Conservation (phyloP, 2,888 invertebrate species). For the Dasysyrphus tricinctus region DNA sequence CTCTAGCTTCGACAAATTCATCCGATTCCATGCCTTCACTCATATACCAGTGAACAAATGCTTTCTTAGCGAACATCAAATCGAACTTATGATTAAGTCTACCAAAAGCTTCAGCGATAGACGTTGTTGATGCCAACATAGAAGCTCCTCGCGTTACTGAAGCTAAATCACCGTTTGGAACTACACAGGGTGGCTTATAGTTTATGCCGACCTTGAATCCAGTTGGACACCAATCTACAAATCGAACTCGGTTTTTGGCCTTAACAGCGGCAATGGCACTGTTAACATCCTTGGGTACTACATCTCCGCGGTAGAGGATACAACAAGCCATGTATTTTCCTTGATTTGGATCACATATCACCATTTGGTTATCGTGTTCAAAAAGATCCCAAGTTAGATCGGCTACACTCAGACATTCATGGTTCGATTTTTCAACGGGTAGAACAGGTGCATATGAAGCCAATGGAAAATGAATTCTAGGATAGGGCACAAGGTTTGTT, state of each 20-base stretch:
- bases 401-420: constrained; percentile 89
- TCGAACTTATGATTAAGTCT: constrained; percentile 96
- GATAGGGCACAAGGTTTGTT: constrained; percentile 93
- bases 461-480: constrained; percentile 93
- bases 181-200: constrained; percentile 90
- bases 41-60: constrained; percentile 95
- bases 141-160: constrained; percentile 92
- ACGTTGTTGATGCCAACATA: constrained; percentile 94
- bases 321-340: constrained; percentile 95
- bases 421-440: constrained; percentile 89
- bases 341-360: constrained; percentile 90
- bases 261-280: constrained; percentile 90
- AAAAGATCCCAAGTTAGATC: constrained; percentile 94
- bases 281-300: constrained; percentile 93
- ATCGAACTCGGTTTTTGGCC: constrained; percentile 88
- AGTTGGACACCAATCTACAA: constrained; percentile 96
- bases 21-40: constrained; percentile 78
- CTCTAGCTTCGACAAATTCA: constrained; percentile 77
- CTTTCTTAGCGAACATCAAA: constrained; percentile 95
- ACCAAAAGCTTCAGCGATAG: constrained; percentile 93
- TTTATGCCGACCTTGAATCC: constrained; percentile 93
- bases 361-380: constrained; percentile 94
- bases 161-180: constrained; percentile 89
- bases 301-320: constrained; percentile 92
- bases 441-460: constrained; percentile 90